phyloP scores from a whole-genome alignment of 2,113 vertebrate species.

The Chiloscyllium plagiosum region DNA sequence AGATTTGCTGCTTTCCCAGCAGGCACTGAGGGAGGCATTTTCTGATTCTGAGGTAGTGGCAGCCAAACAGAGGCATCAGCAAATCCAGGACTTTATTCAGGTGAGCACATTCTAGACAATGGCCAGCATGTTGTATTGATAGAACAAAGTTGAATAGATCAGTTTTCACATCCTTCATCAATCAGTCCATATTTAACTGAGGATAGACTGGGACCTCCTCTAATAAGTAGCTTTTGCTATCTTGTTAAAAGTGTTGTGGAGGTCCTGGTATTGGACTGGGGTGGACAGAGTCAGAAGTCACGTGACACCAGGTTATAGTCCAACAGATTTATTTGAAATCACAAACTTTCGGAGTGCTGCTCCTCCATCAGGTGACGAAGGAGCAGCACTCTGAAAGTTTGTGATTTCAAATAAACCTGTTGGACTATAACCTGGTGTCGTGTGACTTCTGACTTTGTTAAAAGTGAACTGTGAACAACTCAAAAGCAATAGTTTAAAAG shows the following conservation, averaged over 20 bases:
- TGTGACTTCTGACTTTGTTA: background rate
- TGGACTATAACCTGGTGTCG: no score
- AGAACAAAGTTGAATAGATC: background rate
- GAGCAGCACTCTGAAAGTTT: no score
- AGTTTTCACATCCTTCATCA: background rate
- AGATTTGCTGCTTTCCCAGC: slow-evolving; percentile 83
- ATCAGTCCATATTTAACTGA: background rate
- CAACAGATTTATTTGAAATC: no score
- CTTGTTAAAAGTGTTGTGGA: background rate
- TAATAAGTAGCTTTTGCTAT: background rate
- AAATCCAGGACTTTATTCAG: slow-evolving; percentile 79
- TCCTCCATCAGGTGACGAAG: no score
- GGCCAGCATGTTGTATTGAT: background rate
- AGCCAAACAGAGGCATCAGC: slow-evolving; percentile 78
- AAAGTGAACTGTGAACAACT: background rate
- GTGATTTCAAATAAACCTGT: no score
- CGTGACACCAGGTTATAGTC: no score
- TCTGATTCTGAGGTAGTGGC: slow-evolving; percentile 69
- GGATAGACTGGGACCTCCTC: background rate
- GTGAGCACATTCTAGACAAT: slow-evolving; percentile 45
- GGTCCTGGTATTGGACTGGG: no score
- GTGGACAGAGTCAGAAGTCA: no score
- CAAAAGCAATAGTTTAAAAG: background rate
- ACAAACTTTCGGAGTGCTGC: no score
- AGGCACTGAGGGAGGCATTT: slow-evolving; percentile 79